Evolutionary conservation across 2,888 invertebrate genomes (phyloP).

Genomic region (Lypha dubia): DNA sequence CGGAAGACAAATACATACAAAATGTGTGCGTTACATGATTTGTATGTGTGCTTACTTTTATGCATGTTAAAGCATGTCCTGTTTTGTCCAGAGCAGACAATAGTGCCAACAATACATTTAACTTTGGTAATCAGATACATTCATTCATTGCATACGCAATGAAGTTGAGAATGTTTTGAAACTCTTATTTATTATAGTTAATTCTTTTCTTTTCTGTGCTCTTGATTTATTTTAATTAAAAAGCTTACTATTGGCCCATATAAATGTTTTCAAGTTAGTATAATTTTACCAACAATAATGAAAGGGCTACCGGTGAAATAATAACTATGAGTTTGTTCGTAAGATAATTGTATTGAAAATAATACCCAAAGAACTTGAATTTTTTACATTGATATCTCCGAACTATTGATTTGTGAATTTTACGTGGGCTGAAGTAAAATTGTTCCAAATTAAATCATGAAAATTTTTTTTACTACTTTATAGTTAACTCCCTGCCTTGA

Average conservation of each 20-base stretch:
- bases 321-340: background rate
- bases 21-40: too few relatives aligned
- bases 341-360: background rate
- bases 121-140: conserved; percentile 50
- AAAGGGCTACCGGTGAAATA: background rate
- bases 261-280: conserved; percentile 13
- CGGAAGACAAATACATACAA: conserved; percentile 53
- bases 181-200: conserved; percentile 48
- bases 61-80: conserved; percentile 30
- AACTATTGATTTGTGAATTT: too few relatives aligned
- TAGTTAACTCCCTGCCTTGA: too few relatives aligned
- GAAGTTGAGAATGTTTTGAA: conserved; percentile 41
- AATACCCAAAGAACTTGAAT: too few relatives aligned
- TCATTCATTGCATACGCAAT: conserved; percentile 42
- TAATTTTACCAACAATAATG: background rate
- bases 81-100: conserved; percentile 10
- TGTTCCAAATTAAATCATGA: too few relatives aligned
- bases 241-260: conserved; percentile 48
- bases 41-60: background rate
- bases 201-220: background rate
- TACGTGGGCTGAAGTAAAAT: too few relatives aligned
- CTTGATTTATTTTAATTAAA: conserved; percentile 47
- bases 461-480: too few relatives aligned
- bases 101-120: conserved; percentile 37
- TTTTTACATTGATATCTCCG: too few relatives aligned